Conservation (phyloP, 2,888 invertebrate species). For the Zhuqinia jingwanae region DNA sequence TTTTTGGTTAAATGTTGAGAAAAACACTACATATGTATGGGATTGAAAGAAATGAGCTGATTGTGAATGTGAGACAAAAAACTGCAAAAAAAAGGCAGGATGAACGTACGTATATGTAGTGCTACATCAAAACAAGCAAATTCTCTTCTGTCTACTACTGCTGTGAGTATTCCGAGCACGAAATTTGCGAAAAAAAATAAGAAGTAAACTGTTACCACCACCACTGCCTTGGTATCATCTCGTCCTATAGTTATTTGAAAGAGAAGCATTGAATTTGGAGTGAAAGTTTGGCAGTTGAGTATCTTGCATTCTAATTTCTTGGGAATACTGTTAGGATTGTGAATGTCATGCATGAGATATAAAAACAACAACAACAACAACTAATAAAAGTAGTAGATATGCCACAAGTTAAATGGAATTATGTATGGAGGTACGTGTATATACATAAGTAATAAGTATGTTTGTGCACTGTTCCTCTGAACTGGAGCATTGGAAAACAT, state of each 20-base stretch:
- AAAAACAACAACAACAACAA: too few relatives aligned
- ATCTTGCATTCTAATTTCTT: slow-evolving; percentile 27
- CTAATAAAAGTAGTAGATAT: too few relatives aligned
- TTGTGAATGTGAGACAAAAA: background rate
- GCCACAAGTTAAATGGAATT: too few relatives aligned
- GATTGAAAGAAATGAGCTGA: background rate
- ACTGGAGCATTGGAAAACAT: too few relatives aligned
- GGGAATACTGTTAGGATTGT: background rate
- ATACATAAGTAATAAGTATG: too few relatives aligned
- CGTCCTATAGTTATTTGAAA: too few relatives aligned
- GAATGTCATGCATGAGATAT: too few relatives aligned
- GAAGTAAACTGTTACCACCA: background rate
- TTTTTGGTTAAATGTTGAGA: background rate
- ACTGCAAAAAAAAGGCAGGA: background rate
- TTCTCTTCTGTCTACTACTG: background rate
- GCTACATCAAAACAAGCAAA: background rate
- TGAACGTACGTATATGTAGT: background rate
- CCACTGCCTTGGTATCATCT: background rate
- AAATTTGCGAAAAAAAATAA: slow-evolving; percentile 16
- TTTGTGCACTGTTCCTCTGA: too few relatives aligned
- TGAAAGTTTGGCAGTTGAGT: background rate
- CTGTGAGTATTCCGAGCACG: background rate
- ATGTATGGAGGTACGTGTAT: too few relatives aligned
- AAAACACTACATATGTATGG: slow-evolving; percentile 2
- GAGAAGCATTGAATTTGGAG: background rate